Percentiles rank a stretch among this genome's conserved stretches.
Conservation (phyloP, 1,140 invertebrate species). For the Caenorhabditis remanei region DNA sequence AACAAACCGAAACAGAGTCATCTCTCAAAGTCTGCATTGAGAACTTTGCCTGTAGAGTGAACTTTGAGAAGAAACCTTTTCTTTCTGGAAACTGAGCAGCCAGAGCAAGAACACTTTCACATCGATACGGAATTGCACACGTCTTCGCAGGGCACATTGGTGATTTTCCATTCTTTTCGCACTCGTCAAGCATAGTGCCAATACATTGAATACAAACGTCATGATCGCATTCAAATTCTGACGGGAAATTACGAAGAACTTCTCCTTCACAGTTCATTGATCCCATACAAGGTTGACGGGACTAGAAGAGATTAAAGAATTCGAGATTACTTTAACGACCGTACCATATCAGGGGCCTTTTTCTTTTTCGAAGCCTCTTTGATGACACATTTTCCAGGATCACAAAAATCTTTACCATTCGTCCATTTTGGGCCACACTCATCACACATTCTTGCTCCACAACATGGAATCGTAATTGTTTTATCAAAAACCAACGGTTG, state of each 20-base stretch:
- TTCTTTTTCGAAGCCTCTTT: constrained; percentile 56
- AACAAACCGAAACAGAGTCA: constrained; percentile 52
- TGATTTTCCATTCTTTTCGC: constrained; percentile 63
- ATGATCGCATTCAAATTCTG: constrained; percentile 71
- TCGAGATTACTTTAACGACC: not conserved
- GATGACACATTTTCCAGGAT: constrained; percentile 48
- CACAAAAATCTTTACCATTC: constrained; percentile 55
- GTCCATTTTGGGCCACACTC: constrained; percentile 36
- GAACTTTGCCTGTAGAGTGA: constrained; percentile 68
- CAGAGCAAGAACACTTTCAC: constrained; percentile 70
- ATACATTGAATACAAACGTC: constrained; percentile 71
- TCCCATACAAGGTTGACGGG: constrained; percentile 64
- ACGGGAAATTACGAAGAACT: constrained; percentile 71
- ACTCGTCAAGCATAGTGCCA: constrained; percentile 68
- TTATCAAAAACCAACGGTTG: constrained; percentile 56
- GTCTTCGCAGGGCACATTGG: constrained; percentile 69
- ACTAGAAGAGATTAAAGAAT: not conserved
- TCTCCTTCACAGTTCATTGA: constrained; percentile 65
- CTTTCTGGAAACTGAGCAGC: constrained; percentile 69
- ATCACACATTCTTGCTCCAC: constrained; percentile 61
- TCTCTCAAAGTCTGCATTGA: constrained; percentile 70
- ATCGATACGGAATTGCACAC: constrained; percentile 69
- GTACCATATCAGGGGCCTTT: not conserved
- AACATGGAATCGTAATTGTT: constrained; percentile 60
- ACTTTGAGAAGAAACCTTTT: constrained; percentile 66